Evolutionary conservation across 2,113 vertebrate species (phyloP), one percentile per base, ranked within the genome.

Genomic region (Sinocyclocheilus grahami): DNA sequence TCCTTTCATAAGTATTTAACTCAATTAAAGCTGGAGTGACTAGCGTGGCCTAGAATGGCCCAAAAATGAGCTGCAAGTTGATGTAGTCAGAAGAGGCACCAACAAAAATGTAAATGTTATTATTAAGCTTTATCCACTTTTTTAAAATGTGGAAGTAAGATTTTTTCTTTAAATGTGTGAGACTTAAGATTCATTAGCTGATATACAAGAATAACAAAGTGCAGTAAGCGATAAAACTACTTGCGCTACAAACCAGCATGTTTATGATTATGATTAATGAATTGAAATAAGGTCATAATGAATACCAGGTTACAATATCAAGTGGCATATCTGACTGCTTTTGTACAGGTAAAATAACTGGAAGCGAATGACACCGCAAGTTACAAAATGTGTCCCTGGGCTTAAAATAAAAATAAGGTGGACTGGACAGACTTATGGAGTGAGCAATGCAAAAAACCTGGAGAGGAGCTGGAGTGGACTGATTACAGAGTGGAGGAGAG

Each of bases 21-120:
- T 75, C 72, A 24, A 6, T 78, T 78, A 55, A 30, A 78, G 24
- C 76, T 78, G 51, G 48, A 78, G 27, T 78, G 48, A 78, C 48
- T 75, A 51, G 42, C 12, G 1, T 75, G 42, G 42, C 39, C 72
- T 48, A 14, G 12, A 48, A 48, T 75, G 39, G 11, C 42, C 48
- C 7, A 24, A 8, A 51, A 51, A 24, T 76, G 22, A n/a, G 12
- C 4, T 16, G 72, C 14, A 48, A 24, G 22, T 75, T 75, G 27
- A 14, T 46, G 20, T n/a, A n/a, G 39, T n/a, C 39, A 24, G 11
- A 75, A 46, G 71, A 76, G 22, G 11, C 72, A 51, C 20, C 69
- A n/a, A 72, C 1, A 11, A 39, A 71, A 72, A 18, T 55, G 14
- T 18, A 69, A 33, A 67, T 9, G 67, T 20, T 20, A 37, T 71